These are phyloP conservation scores for Lithobates sylvaticus DNA, from an alignment of 2,797 vertebrate genomes.

Conservation along the genomic window DNA sequence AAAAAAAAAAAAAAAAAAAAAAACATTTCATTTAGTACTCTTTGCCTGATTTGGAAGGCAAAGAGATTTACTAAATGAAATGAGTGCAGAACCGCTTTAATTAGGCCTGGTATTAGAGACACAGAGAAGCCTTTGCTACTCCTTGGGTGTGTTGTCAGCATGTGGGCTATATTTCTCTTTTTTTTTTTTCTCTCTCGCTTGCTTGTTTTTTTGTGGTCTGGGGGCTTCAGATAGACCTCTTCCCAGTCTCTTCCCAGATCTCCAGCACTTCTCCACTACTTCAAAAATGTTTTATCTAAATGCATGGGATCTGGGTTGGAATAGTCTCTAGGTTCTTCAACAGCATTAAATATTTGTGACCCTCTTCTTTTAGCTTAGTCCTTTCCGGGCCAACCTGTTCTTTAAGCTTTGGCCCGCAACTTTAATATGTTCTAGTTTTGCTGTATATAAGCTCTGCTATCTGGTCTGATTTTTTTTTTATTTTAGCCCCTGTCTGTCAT, in stretches of 20 bases:
- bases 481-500: slow-evolving; percentile 70
- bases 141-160: too few relatives aligned
- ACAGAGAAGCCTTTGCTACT: too few relatives aligned
- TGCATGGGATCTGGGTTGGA: slow-evolving; percentile 44
- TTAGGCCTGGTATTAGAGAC: too few relatives aligned
- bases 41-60: too few relatives aligned
- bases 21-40: too few relatives aligned
- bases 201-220: slow-evolving; percentile 54
- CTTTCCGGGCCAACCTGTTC: background rate
- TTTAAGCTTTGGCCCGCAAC: too few relatives aligned
- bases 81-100: too few relatives aligned
- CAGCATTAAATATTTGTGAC: slow-evolving; percentile 11
- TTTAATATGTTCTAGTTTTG: too few relatives aligned
- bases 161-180: too few relatives aligned
- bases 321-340: slow-evolving; percentile 68
- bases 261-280: slow-evolving; percentile 65
- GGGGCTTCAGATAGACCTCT: slow-evolving; percentile 12
- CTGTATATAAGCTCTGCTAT: slow-evolving; percentile 55
- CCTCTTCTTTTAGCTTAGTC: slow-evolving; percentile 17
- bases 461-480: slow-evolving; percentile 58
- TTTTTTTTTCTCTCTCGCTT: background rate
- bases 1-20: too few relatives aligned
- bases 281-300: slow-evolving; percentile 72
- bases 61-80: too few relatives aligned
- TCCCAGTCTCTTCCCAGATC: slow-evolving; percentile 37